Evolutionary conservation across 2,113 vertebrate genomes (phyloP).

Genomic region (Protomyctophum bolini): DNA sequence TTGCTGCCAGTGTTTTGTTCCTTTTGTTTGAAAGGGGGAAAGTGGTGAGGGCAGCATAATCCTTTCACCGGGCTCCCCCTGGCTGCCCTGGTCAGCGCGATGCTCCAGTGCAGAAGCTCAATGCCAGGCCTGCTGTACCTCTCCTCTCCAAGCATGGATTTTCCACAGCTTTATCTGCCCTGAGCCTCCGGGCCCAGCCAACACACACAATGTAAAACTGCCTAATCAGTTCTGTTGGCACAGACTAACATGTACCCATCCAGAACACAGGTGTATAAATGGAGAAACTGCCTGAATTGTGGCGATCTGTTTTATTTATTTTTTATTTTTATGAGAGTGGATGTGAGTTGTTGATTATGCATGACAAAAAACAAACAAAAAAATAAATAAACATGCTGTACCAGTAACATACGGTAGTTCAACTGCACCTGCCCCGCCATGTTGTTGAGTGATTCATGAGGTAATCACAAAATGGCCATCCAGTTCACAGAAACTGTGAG

Average conservation of each 20-base stretch:
- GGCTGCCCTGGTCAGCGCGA: constrained; percentile 70
- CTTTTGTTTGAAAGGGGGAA: constrained; percentile 64
- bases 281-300: constrained; percentile 45
- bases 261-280: constrained; percentile 38
- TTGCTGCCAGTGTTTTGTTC: constrained; percentile 72
- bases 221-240: constrained; percentile 78
- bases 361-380: constrained; percentile 9
- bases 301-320: not conserved
- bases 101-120: constrained; percentile 74
- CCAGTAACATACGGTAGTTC: not conserved
- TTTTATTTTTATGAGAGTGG: constrained; percentile 10
- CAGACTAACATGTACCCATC: constrained; percentile 52
- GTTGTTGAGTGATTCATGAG: not conserved
- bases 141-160: constrained; percentile 72
- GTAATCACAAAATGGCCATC: not conserved
- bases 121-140: constrained; percentile 54
- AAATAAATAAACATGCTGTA: not conserved
- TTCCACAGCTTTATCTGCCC: constrained; percentile 74
- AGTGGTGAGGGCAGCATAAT: constrained; percentile 75
- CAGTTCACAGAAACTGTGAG: constrained; percentile 1
- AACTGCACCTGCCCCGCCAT: not conserved
- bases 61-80: constrained; percentile 69
- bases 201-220: constrained; percentile 75
- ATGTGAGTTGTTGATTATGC: constrained; percentile 13
- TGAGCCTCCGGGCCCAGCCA: constrained; percentile 59